Conservation (phyloP, 2,888 invertebrate species). For the Ophion ellenae region DNA sequence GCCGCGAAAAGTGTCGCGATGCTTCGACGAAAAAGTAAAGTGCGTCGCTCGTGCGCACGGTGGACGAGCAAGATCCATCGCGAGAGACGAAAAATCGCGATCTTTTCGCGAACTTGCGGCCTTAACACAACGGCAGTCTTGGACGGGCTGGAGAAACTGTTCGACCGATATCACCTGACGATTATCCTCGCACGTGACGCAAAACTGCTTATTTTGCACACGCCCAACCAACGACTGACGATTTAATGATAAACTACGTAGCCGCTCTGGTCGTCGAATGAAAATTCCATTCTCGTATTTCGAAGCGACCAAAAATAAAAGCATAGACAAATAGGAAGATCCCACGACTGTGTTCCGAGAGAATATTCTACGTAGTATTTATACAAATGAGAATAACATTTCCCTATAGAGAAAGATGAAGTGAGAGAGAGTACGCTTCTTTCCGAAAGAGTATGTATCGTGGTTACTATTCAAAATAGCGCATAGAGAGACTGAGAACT, state of each 20-base stretch:
- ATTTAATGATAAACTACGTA: background rate
- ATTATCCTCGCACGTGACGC: no score
- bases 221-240: background rate
- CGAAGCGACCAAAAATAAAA: background rate
- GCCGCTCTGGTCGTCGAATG: background rate
- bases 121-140: background rate
- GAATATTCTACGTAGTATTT: slow-evolving; percentile 59
- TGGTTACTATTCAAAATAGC: background rate
- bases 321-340: slow-evolving; percentile 13
- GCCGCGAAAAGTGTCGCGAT: background rate
- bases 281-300: background rate
- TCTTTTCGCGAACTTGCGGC: background rate
- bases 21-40: background rate
- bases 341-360: slow-evolving; percentile 53
- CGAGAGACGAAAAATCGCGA: background rate
- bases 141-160: background rate
- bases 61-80: background rate
- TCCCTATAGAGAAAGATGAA: background rate
- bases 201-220: background rate
- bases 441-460: background rate
- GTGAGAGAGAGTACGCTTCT: background rate
- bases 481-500: background rate
- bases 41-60: background rate
- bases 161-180: background rate
- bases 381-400: slow-evolving; percentile 17